Conservation (phyloP, 2,113 vertebrate genomes). For the Candoia aspera region DNA sequence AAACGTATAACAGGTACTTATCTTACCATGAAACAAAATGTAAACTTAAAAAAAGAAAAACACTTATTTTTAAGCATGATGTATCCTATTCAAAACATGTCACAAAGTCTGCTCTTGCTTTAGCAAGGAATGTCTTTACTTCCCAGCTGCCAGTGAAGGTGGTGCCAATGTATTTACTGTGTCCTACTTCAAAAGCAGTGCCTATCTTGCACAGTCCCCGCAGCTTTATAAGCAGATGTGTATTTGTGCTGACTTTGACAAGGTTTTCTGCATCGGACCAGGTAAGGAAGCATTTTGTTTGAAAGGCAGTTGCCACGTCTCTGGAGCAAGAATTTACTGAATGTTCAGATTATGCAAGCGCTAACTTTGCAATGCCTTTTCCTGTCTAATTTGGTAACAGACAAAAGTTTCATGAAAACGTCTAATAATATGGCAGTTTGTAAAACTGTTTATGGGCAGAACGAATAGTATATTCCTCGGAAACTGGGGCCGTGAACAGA, state of each 20-base stretch:
- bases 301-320: slow-evolving; percentile 23
- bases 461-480: slow-evolving; percentile 34
- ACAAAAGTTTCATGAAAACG: background rate
- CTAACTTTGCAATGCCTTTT: slow-evolving; percentile 46
- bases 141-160: slow-evolving; percentile 96
- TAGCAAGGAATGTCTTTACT: slow-evolving; percentile 46
- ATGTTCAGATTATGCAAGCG: background rate
- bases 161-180: slow-evolving; percentile 99
- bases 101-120: background rate
- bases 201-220: slow-evolving; percentile 97
- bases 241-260: slow-evolving; percentile 98
- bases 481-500: background rate
- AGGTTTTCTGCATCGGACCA: slow-evolving; percentile 97
- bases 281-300: slow-evolving; percentile 73
- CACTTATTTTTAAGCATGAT: background rate
- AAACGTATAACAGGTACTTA: background rate
- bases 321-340: slow-evolving; percentile 36
- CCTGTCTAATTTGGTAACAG: slow-evolving; percentile 47
- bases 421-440: slow-evolving; percentile 8
- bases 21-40: background rate
- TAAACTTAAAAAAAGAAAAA: background rate
- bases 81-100: background rate
- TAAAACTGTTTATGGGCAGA: slow-evolving; percentile 31
- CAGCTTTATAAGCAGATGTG: slow-evolving; percentile 99
- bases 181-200: slow-evolving; percentile 97